phyloP scores from a whole-genome alignment of 2,797 vertebrate species.

The Oryzias dopingdopingensis region DNA sequence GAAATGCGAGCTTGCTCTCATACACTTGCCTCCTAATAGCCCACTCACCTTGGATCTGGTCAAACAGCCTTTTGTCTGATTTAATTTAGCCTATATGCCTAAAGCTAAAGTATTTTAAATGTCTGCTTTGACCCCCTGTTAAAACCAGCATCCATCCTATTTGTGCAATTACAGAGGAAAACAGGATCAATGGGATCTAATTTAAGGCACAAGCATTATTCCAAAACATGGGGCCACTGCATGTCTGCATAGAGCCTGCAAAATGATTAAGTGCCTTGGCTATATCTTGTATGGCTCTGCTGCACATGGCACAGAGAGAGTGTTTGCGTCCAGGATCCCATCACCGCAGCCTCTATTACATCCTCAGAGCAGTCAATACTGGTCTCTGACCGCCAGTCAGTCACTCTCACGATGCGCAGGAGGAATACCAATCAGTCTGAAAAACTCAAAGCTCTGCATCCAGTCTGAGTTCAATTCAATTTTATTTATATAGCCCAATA shows the following conservation, averaged over 20 bases:
- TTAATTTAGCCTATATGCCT: constrained; percentile 50
- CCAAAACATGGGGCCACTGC: constrained; percentile 57
- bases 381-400: constrained; percentile 67
- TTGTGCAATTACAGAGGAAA: constrained; percentile 61
- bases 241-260: constrained; percentile 57
- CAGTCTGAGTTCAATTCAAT: neutral
- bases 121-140: constrained; percentile 54
- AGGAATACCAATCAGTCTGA: constrained; percentile 67
- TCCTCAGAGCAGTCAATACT: constrained; percentile 76
- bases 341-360: constrained; percentile 72
- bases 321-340: constrained; percentile 71
- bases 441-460: constrained; percentile 52
- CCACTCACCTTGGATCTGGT: constrained; percentile 45
- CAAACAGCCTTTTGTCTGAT: constrained; percentile 50
- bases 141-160: constrained; percentile 61
- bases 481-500: no score
- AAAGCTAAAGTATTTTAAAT: constrained; percentile 55
- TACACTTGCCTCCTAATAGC: constrained; percentile 27
- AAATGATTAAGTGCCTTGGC: constrained; percentile 66
- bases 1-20: constrained; percentile 7
- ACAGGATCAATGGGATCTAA: constrained; percentile 73
- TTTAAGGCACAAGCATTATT: constrained; percentile 72
- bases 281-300: constrained; percentile 64
- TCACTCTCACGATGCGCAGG: constrained; percentile 65
- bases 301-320: constrained; percentile 63